Percentiles rank a stretch among this genome's conserved stretches.
phyloP scores from a whole-genome alignment of 2,113 vertebrate genomes.

The Archocentrus centrarchus region DNA sequence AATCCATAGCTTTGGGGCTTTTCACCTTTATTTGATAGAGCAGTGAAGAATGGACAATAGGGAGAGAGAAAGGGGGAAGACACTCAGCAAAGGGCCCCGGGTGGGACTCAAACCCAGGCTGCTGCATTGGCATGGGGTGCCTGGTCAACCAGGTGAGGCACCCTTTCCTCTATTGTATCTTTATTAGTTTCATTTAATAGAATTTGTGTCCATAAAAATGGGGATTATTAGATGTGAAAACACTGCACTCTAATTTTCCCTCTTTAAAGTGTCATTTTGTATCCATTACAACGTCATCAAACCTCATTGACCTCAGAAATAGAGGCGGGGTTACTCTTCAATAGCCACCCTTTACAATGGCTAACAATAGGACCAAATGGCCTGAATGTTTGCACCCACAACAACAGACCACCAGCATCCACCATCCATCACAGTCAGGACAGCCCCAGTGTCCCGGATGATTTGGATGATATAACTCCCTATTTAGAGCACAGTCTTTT shows the following conservation, averaged over 20 bases:
- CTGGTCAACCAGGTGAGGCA: background rate
- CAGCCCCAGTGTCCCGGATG: constrained; percentile 45
- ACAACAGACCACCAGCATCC: constrained; percentile 78
- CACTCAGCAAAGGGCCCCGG: background rate
- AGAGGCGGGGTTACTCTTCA: constrained; percentile 55
- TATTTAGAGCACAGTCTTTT: constrained; percentile 54
- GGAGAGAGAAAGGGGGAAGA: background rate
- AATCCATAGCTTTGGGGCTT: background rate
- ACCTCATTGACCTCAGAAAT: constrained; percentile 67
- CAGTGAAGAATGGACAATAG: background rate
- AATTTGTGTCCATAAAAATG: constrained; percentile 3
- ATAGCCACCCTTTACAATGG: constrained; percentile 58
- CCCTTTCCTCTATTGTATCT: background rate
- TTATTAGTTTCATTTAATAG: background rate
- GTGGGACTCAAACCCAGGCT: background rate
- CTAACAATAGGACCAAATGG: constrained; percentile 83
- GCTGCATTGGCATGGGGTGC: background rate
- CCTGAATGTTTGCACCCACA: constrained; percentile 71
- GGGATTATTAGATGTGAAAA: constrained; percentile 31
- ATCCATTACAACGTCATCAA: constrained; percentile 67
- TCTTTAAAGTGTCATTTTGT: constrained; percentile 70
- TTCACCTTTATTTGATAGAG: background rate
- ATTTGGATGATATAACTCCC: constrained; percentile 41
- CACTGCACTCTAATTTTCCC: constrained; percentile 19
- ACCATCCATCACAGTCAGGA: constrained; percentile 80